These are phyloP conservation scores for Lanius collurio DNA, from an alignment of 2,113 vertebrate species.

Conservation along the genomic window DNA sequence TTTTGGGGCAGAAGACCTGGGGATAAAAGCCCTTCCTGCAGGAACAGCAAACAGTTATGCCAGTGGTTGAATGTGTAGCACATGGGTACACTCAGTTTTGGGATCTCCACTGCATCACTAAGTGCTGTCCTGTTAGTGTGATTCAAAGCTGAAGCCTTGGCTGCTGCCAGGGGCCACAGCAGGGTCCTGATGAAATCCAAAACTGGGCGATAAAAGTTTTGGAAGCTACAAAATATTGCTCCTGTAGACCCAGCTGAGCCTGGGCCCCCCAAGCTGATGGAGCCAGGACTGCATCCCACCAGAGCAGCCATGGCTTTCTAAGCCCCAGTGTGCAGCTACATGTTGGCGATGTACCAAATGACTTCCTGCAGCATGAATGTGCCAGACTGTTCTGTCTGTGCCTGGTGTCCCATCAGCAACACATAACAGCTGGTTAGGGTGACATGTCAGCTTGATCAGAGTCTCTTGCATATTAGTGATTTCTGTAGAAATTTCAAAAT, in stretches of 20 bases:
- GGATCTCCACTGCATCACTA: not conserved
- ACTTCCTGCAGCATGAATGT: rapidly evolving
- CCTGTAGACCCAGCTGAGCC: not conserved
- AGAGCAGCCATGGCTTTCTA: not conserved
- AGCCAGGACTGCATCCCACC: not conserved
- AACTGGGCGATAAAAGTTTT: not conserved
- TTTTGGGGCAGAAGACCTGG: not conserved
- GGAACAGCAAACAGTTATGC: not conserved
- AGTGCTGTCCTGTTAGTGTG: not conserved
- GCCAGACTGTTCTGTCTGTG: not conserved
- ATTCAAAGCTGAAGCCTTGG: not conserved
- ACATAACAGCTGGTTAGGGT: rapidly evolving
- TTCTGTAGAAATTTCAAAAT: not conserved
- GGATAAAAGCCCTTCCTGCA: not conserved
- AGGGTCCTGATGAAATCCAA: not conserved
- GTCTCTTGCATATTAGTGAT: not conserved
- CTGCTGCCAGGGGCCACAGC: not conserved
- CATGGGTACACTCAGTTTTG: not conserved
- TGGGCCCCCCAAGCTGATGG: not conserved
- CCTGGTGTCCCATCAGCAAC: not conserved
- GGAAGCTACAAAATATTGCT: not conserved
- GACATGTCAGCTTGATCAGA: not conserved
- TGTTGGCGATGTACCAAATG: not conserved
- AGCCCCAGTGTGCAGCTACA: not conserved
- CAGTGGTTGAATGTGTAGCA: not conserved